A percentile compares a stretch with the other conserved stretches of the same genome.
Evolutionary conservation across 2,113 vertebrate genomes (phyloP).

Genomic region (Syrrhaptes paradoxus): DNA sequence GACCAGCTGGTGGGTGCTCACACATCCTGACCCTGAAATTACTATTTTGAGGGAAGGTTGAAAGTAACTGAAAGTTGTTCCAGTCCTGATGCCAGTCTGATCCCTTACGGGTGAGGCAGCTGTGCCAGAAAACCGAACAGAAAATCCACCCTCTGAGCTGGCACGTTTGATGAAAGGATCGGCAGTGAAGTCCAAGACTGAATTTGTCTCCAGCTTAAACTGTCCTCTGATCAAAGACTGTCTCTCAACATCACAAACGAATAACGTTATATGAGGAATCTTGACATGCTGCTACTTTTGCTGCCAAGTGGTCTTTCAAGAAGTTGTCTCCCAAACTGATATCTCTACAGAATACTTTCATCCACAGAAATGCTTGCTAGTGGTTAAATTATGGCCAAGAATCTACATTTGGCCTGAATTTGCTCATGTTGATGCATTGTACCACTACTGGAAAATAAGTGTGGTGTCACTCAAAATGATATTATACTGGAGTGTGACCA

Average conservation of each 20-base stretch:
- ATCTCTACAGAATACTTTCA: background rate
- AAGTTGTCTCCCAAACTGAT: background rate
- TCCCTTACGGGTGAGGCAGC: background rate
- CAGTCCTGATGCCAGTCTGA: background rate
- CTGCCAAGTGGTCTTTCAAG: constrained; percentile 31
- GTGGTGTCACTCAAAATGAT: background rate
- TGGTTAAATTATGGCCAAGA: constrained; percentile 10
- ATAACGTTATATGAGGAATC: background rate
- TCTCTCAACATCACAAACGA: background rate
- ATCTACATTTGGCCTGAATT: background rate
- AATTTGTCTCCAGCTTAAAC: background rate
- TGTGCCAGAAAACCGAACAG: background rate
- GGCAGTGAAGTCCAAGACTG: background rate
- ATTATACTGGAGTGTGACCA: background rate
- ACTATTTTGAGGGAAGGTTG: background rate
- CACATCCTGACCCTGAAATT: background rate
- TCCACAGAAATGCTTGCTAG: background rate
- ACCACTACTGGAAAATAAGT: background rate
- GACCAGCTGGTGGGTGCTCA: background rate
- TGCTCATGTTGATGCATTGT: background rate
- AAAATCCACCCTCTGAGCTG: background rate
- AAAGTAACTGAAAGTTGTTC: background rate
- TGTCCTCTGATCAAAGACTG: background rate
- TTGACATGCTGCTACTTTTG: background rate
- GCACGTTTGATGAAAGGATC: background rate